A percentile compares a stretch with the other conserved stretches of the same genome.
Evolutionary conservation across 1,140 invertebrate species (phyloP).

Genomic region (Macrosteles quadrilineatus): DNA sequence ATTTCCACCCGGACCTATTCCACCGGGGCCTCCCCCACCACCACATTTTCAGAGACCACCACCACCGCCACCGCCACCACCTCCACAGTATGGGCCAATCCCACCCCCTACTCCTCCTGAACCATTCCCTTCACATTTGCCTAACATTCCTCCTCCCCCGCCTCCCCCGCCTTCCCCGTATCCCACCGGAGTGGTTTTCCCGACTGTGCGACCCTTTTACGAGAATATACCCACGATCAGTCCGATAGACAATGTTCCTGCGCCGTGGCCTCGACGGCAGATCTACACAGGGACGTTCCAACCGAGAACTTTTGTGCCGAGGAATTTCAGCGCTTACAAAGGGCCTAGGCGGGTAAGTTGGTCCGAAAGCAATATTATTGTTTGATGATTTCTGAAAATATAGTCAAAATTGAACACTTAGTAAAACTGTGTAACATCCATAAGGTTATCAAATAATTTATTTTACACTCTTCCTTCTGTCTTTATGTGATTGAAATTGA

Average conservation of each 20-base stretch:
- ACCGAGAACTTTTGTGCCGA: background rate
- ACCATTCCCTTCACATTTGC: background rate
- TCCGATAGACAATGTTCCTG: background rate
- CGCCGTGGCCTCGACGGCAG: background rate
- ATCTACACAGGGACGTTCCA: background rate
- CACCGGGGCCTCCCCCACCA: background rate
- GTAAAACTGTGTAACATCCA: too few species aligned
- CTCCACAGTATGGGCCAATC: background rate
- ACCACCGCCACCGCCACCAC: background rate
- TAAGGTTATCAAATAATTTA: too few species aligned
- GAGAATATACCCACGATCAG: slow-evolving; percentile 1
- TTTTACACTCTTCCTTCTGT: too few species aligned
- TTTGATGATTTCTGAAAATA: too few species aligned
- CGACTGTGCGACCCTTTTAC: background rate
- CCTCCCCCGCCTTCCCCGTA: background rate
- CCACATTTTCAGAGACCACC: background rate
- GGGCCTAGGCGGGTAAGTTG: slow-evolving; percentile 1
- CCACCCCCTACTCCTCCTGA: background rate
- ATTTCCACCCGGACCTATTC: background rate
- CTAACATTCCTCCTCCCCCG: background rate
- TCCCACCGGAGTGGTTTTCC: background rate
- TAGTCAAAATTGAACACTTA: too few species aligned
- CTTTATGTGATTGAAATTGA: too few species aligned
- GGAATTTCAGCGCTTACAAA: slow-evolving; percentile 3
- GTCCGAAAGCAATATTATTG: too few species aligned